Evolutionary conservation across 2,888 invertebrate genomes (phyloP).

Genomic region (Melinopterus prodromus): DNA sequence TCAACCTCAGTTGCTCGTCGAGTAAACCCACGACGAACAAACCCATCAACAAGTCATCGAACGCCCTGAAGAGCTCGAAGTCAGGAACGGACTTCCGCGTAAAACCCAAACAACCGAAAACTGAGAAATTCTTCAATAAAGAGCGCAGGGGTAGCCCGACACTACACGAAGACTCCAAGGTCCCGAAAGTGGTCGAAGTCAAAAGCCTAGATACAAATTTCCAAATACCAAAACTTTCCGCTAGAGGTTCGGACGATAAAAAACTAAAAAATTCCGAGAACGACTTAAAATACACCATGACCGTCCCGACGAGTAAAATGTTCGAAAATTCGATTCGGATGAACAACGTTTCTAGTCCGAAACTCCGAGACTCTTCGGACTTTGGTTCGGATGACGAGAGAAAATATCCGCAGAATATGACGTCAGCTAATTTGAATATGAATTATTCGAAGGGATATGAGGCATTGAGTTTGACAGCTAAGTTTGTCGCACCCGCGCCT

Average conservation of each 20-base stretch:
- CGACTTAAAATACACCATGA: constrained; percentile 53
- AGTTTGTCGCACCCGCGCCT: constrained; percentile 59
- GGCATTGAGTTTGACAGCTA: constrained; percentile 55
- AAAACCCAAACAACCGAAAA: constrained; percentile 69
- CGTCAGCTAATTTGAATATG: constrained; percentile 50
- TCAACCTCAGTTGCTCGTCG: constrained; percentile 52
- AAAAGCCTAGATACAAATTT: constrained; percentile 85
- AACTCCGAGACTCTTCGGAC: constrained; percentile 32
- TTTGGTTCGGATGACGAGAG: constrained; percentile 46
- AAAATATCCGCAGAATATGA: constrained; percentile 50
- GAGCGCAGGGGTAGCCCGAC: constrained; percentile 75
- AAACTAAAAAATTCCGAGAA: constrained; percentile 57
- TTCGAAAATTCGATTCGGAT: constrained; percentile 55
- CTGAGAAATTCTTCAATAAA: constrained; percentile 72
- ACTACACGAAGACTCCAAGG: constrained; percentile 69
- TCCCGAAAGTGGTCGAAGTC: constrained; percentile 73
- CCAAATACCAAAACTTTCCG: constrained; percentile 86
- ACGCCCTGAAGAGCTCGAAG: constrained; percentile 56
- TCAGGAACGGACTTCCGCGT: constrained; percentile 68
- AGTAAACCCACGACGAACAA: constrained; percentile 33
- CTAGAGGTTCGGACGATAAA: constrained; percentile 54
- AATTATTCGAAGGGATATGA: constrained; percentile 43
- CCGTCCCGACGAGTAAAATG: constrained; percentile 52
- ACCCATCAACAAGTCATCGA: constrained; percentile 57
- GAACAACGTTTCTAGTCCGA: constrained; percentile 43